Conservation (phyloP, 2,888 invertebrate species). For the Dasypogon diadema region DNA sequence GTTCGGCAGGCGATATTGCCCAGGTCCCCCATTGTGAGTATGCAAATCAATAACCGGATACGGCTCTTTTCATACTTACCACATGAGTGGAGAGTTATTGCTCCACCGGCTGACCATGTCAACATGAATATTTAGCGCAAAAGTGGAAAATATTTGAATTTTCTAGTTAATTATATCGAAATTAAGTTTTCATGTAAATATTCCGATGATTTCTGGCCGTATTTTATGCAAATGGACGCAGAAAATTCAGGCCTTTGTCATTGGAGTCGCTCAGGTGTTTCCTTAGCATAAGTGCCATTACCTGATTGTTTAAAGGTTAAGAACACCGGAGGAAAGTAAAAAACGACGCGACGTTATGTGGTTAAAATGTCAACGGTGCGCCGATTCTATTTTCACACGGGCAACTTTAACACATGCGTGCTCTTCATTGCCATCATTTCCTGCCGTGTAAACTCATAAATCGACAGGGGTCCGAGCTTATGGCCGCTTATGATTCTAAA, state of each 20-base stretch:
- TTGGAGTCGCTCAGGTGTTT: slow-evolving; percentile 27
- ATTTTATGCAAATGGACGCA: slow-evolving; percentile 25
- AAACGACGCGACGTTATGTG: slow-evolving; percentile 18
- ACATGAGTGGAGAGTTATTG: slow-evolving; percentile 24
- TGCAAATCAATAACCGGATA: slow-evolving; percentile 51
- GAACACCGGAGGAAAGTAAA: background rate
- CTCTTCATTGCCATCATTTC: slow-evolving; percentile 15
- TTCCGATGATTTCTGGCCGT: slow-evolving; percentile 40
- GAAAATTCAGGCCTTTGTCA: background rate
- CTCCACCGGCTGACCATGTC: slow-evolving; percentile 36
- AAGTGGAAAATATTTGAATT: slow-evolving; percentile 21
- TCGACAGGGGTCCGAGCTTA: slow-evolving; percentile 24
- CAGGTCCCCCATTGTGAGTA: slow-evolving; percentile 37
- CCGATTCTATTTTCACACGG: slow-evolving; percentile 42
- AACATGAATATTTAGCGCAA: slow-evolving; percentile 45
- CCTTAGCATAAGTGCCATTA: slow-evolving; percentile 6
- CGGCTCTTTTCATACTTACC: slow-evolving; percentile 22
- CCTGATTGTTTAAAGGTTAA: background rate
- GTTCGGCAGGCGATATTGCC: background rate
- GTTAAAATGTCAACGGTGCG: slow-evolving; percentile 34
- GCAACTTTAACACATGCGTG: background rate
- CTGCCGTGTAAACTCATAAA: slow-evolving; percentile 4
- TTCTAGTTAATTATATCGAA: slow-evolving; percentile 45
- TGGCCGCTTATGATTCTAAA: slow-evolving; percentile 35
- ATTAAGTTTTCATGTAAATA: slow-evolving; percentile 44